A percentile compares a stretch with the other conserved stretches of the same genome.
Conservation (phyloP, 1,140 invertebrate species). For the Drosophila mojavensis region DNA sequence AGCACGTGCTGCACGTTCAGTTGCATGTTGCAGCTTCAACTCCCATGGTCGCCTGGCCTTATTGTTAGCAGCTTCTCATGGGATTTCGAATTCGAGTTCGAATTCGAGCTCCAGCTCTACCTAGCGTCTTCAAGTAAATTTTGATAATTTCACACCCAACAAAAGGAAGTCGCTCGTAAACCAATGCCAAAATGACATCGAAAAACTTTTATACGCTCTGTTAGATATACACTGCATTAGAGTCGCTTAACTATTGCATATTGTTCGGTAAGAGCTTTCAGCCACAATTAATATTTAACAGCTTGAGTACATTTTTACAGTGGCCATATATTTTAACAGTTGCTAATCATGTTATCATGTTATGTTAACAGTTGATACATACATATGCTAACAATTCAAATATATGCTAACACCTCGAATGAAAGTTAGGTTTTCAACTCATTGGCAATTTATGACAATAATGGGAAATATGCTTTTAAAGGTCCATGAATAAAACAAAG, state of each 20-base stretch:
- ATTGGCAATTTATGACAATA: no score
- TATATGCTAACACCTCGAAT: no score
- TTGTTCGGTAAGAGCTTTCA: background rate
- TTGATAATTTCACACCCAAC: slow-evolving; percentile 69
- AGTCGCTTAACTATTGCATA: background rate
- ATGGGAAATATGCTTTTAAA: no score
- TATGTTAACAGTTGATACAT: no score
- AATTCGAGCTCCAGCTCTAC: no score
- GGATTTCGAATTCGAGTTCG: background rate
- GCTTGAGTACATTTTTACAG: no score
- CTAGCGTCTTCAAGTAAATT: slow-evolving; percentile 62
- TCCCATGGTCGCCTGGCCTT: slow-evolving; percentile 17
- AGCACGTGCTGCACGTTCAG: slow-evolving; percentile 48
- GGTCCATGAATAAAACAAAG: no score
- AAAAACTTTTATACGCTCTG: slow-evolving; percentile 51
- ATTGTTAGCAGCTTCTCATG: slow-evolving; percentile 30
- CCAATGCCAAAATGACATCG: slow-evolving; percentile 57
- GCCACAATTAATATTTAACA: no score
- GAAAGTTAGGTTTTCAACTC: no score
- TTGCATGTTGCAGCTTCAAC: background rate
- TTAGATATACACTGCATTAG: slow-evolving; percentile 23
- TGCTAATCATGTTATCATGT: no score
- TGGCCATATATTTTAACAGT: no score
- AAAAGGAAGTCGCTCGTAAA: slow-evolving; percentile 72
- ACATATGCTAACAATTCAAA: no score